Base-by-base conservation (phyloP, 2,113 vertebrate species). In the Boulengeromyrus knoepffleri region DNA sequence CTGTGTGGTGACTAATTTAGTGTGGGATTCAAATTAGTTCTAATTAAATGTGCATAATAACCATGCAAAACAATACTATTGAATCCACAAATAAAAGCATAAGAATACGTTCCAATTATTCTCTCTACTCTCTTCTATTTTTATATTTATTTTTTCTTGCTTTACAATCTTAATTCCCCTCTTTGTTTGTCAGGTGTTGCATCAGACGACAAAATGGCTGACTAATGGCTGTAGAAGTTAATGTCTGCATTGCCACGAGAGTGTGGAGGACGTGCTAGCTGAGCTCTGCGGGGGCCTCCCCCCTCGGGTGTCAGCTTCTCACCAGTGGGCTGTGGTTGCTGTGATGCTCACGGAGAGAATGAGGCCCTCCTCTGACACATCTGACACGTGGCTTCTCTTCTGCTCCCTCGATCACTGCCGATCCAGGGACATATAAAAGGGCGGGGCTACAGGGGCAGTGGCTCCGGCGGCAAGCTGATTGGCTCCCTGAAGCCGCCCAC, bases 331-430 rank as follows among this genome's bases (percentile, higher is more conserved):
- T 89, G 90, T 49, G 90, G 58, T 27, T 46, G 83, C 90, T 94
- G 84, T 92, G 92, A 93, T 94, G 92, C 92, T 91, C 91, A 92
- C 90, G 90, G 70, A 88, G 47, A 90, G 92, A 92, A 50, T 91
- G 92, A 90, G 90, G 85, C 31, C 91, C 93, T 93, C 87, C n/a
- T 93, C 93, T 89, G 93, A 95, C 93, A 93, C 92, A 94, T 95
- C 93, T 93, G 90, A 91, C 17, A 92, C 93, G 53, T 31, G 95
- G 93, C 92, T 94, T 92, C 91, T 93, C 93, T 91, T 91, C 90
- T 90, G 83, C 90, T 5, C 88, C 92, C 94, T 94, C 94, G 45
- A 47, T 46, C 39, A 13, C 66, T 13, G 66, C 66, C 5, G 9
- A 74, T 39, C 70, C n/a, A 27, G 58, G 24, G 7, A 62, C 58